These are phyloP conservation scores for Timandra comae DNA, from an alignment of 2,888 invertebrate species.

Conservation along the genomic window DNA sequence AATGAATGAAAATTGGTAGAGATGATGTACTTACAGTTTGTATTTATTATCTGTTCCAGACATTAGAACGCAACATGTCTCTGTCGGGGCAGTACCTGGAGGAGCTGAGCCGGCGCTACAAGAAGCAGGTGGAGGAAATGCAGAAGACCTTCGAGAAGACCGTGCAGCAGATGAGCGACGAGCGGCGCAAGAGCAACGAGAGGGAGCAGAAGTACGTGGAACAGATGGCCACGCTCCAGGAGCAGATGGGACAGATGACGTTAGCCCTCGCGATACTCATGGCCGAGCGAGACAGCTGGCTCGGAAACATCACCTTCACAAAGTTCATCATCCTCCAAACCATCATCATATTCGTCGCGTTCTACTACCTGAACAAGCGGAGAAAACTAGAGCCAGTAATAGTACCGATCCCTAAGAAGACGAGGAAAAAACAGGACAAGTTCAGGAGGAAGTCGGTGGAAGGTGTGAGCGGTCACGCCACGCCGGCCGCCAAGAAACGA, in stretches of 20 bases:
- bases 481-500: slow-evolving; percentile 75
- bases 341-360: slow-evolving; percentile 61
- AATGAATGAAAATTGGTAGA: too few relatives aligned
- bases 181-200: slow-evolving; percentile 81
- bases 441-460: slow-evolving; percentile 81
- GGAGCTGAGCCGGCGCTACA: slow-evolving; percentile 95
- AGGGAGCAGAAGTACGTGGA: slow-evolving; percentile 88
- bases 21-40: too few relatives aligned
- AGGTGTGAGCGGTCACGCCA: slow-evolving; percentile 73
- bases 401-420: slow-evolving; percentile 46
- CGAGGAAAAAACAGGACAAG: slow-evolving; percentile 54
- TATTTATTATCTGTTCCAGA: slow-evolving; percentile 75
- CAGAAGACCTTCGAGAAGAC: slow-evolving; percentile 89
- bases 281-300: slow-evolving; percentile 80
- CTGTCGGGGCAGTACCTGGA: slow-evolving; percentile 97
- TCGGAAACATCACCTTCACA: slow-evolving; percentile 75
- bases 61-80: slow-evolving; percentile 97
- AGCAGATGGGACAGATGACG: slow-evolving; percentile 80
- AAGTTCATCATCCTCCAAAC: slow-evolving; percentile 71
- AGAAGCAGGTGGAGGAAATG: slow-evolving; percentile 97
- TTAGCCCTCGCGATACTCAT: slow-evolving; percentile 77
- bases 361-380: slow-evolving; percentile 70
- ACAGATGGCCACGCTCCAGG: slow-evolving; percentile 82
- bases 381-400: slow-evolving; percentile 49
- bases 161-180: slow-evolving; percentile 82